Evolutionary conservation across 2,113 vertebrate genomes (phyloP).

Genomic region (Nestor notabilis): DNA sequence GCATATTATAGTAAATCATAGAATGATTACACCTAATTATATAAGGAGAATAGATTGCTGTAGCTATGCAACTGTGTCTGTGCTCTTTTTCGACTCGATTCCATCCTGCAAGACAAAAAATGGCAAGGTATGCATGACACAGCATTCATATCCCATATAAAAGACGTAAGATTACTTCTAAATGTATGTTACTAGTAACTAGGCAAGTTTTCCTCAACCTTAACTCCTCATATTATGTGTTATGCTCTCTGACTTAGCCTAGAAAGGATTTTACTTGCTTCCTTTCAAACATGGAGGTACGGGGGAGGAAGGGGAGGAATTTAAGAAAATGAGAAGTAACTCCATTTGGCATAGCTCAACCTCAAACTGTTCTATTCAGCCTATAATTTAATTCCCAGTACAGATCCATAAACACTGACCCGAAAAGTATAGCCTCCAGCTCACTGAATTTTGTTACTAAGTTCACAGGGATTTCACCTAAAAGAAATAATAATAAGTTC

Average conservation of each 20-base stretch:
- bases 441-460: background rate
- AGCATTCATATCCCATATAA: background rate
- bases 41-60: background rate
- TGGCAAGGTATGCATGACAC: background rate
- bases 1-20: background rate
- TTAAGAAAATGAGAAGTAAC: background rate
- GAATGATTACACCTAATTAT: background rate
- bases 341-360: background rate
- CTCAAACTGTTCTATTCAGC: background rate
- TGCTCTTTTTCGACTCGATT: fast-evolving
- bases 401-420: background rate
- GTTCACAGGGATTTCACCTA: background rate
- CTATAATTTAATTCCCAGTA: background rate
- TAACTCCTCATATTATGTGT: background rate
- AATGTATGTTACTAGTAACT: background rate
- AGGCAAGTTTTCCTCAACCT: background rate
- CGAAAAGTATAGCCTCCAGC: background rate
- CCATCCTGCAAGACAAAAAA: background rate
- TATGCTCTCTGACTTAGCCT: background rate
- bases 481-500: background rate
- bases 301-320: background rate
- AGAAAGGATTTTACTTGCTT: conserved; percentile 4
- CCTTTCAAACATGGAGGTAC: background rate
- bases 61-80: background rate
- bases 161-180: background rate